These are phyloP conservation scores for Eilema depressum DNA, from an alignment of 2,888 invertebrate species.

Conservation along the genomic window DNA sequence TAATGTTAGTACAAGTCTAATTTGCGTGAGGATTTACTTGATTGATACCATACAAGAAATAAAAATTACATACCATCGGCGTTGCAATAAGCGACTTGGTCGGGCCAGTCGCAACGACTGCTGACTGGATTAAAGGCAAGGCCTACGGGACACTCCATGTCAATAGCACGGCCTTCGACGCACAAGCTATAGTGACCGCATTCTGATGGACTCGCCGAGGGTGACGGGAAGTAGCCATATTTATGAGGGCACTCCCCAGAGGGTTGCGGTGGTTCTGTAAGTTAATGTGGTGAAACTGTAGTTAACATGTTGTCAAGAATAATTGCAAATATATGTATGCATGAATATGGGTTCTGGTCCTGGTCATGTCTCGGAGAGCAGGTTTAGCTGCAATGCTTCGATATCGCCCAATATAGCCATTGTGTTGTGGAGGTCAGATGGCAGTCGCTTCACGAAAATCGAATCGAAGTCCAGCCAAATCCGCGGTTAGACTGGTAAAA, in stretches of 20 bases:
- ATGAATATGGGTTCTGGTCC: no score
- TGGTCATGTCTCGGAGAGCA: no score
- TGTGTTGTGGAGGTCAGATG: no score
- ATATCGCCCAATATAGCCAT: no score
- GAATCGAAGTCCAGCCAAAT: no score
- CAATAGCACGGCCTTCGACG: conserved; percentile 87
- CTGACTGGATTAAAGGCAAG: conserved; percentile 90
- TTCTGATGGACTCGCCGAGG: conserved; percentile 60
- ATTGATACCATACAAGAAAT: not conserved
- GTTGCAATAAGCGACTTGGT: conserved; percentile 91
- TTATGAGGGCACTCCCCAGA: conserved; percentile 92
- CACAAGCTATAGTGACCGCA: conserved; percentile 94
- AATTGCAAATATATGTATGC: no score
- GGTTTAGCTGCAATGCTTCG: no score
- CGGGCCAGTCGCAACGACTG: conserved; percentile 94
- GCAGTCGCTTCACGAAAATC: no score
- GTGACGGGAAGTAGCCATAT: conserved; percentile 90
- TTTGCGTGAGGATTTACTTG: not conserved
- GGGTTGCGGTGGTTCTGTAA: conserved; percentile 88
- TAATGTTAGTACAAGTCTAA: not conserved
- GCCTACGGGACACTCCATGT: conserved; percentile 91
- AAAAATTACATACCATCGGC: conserved; percentile 68
- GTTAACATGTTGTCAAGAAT: not conserved
- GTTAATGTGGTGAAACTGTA: not conserved
- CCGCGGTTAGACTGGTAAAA: no score